Evolutionary conservation across 2,113 vertebrate genomes (phyloP).

Genomic region (Phasianus colchicus): DNA sequence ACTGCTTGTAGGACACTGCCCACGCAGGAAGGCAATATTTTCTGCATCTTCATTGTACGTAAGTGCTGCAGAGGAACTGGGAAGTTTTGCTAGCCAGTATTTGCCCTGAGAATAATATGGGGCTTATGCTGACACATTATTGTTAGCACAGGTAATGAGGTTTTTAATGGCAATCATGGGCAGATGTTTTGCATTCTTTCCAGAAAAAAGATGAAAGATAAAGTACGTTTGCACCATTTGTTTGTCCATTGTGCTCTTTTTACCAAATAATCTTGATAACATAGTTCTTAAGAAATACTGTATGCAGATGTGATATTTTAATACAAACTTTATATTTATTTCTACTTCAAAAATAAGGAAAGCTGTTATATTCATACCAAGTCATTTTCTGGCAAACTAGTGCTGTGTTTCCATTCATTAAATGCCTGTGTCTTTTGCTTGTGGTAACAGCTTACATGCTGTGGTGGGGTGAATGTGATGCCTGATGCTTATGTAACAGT

Average conservation of each 20-base stretch:
- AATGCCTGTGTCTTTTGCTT: not conserved
- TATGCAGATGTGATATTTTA: conserved; percentile 11
- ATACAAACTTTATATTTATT: conserved; percentile 5
- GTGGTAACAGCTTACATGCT: not conserved
- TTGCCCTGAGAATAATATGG: not conserved
- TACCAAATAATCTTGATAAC: not conserved
- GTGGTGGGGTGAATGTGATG: not conserved
- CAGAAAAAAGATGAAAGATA: not conserved
- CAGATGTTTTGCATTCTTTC: not conserved
- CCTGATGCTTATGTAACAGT: conserved; percentile 20
- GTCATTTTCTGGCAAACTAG: not conserved
- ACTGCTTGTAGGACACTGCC: not conserved
- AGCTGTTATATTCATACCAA: not conserved
- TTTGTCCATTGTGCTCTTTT: not conserved
- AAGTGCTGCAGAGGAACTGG: not conserved
- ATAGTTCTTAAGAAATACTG: not conserved
- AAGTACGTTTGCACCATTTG: not conserved
- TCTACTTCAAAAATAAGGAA: not conserved
- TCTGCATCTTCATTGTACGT: not conserved
- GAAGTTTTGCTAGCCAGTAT: not conserved
- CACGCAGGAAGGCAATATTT: not conserved
- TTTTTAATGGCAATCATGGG: not conserved
- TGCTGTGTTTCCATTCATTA: not conserved
- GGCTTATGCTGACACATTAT: fast-evolving
- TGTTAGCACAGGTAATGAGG: not conserved